These are phyloP conservation scores for Subacronicta megacephala DNA, from an alignment of 2,888 invertebrate species.

Conservation along the genomic window DNA sequence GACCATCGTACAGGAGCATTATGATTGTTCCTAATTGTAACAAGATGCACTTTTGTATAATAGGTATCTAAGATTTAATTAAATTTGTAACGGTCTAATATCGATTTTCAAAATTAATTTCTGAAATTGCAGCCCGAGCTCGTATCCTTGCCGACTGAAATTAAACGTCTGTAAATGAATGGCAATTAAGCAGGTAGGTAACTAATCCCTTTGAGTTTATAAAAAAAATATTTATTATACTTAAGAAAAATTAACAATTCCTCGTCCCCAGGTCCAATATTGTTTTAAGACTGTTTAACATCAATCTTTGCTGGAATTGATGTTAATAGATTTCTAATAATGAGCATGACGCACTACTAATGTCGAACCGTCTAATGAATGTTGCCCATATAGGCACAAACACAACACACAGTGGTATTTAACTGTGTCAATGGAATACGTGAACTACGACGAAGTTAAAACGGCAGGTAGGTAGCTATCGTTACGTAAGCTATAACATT, in stretches of 20 bases:
- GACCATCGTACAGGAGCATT: neutral
- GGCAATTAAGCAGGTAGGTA: constrained; percentile 29
- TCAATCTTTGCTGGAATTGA: constrained; percentile 21
- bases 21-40: constrained; percentile 7
- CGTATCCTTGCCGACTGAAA: constrained; percentile 31
- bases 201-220: no score
- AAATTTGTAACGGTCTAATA: constrained; percentile 12
- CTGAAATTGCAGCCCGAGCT: constrained; percentile 42
- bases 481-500: neutral
- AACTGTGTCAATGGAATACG: constrained; percentile 55
- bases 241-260: no score
- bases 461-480: constrained; percentile 39
- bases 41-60: neutral
- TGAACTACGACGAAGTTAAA: constrained; percentile 40
- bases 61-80: neutral
- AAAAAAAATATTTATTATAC: no score
- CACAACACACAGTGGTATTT: constrained; percentile 35
- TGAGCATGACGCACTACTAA: constrained; percentile 43
- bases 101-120: constrained; percentile 41
- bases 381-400: constrained; percentile 39
- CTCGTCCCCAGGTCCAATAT: neutral
- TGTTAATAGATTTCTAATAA: constrained; percentile 46
- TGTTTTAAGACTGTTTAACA: neutral
- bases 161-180: constrained; percentile 42
- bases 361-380: constrained; percentile 46